Evolutionary conservation across 2,888 invertebrate genomes (phyloP).

Genomic region (Stomorhina lunata): DNA sequence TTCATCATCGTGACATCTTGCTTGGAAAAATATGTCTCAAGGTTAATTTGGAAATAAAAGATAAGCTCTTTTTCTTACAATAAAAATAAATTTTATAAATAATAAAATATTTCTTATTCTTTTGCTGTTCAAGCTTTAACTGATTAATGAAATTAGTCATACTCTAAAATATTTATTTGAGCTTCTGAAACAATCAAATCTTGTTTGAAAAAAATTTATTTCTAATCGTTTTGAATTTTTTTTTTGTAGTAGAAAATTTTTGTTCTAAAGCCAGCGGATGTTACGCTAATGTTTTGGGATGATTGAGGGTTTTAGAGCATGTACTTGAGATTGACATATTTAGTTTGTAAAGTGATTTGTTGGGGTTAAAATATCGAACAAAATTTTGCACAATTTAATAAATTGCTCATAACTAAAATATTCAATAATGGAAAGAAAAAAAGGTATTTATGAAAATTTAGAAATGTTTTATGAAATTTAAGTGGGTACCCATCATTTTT

Average conservation of each 20-base stretch:
- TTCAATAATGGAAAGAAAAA: neutral
- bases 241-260: neutral
- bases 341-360: constrained; percentile 40
- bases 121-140: neutral
- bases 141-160: constrained; percentile 53
- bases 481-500: no score
- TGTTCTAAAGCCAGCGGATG: constrained; percentile 26
- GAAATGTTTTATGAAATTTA: no score
- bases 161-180: neutral
- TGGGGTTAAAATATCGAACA: neutral
- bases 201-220: neutral
- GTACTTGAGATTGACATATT: neutral
- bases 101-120: neutral
- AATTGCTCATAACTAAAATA: neutral
- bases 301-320: neutral
- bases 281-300: constrained; percentile 28
- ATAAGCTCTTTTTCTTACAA: constrained; percentile 27
- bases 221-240: neutral
- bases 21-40: constrained; percentile 39
- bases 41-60: constrained; percentile 31
- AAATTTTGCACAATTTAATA: constrained; percentile 5
- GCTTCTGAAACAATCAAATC: neutral
- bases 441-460: constrained; percentile 26
- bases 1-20: neutral
- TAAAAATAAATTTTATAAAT: constrained; percentile 34